These are phyloP conservation scores for Tragelaphus strepsiceros DNA, from an alignment of 2,113 vertebrate genomes.

Conservation along the genomic window DNA sequence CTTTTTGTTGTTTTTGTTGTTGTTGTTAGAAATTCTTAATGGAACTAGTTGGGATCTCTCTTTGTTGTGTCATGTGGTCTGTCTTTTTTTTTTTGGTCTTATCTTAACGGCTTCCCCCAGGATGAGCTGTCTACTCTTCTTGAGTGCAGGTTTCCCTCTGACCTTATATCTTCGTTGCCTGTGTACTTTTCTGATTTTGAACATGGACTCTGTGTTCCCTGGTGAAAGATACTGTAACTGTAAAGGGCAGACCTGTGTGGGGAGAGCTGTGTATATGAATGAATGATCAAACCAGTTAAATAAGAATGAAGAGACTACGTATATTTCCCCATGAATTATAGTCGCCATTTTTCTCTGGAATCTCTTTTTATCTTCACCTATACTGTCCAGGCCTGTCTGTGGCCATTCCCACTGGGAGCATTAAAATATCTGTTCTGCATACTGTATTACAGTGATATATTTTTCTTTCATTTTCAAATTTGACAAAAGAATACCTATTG, in stretches of 20 bases:
- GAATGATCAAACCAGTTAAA: not conserved
- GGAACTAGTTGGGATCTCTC: not conserved
- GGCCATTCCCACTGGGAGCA: not conserved
- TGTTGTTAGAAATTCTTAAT: not conserved
- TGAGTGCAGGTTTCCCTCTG: not conserved
- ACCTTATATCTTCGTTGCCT: not conserved
- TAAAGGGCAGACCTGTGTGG: not conserved
- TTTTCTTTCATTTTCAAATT: slow-evolving; percentile 12
- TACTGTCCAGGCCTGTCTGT: not conserved
- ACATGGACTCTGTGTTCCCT: not conserved
- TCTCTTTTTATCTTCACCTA: not conserved
- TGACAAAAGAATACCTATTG: not conserved
- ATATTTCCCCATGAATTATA: not conserved
- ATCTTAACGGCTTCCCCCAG: accelerated
- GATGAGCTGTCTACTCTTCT: not conserved
- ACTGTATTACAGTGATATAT: not conserved
- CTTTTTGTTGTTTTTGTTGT: not conserved
- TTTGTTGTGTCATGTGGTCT: not conserved
- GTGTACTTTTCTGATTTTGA: not conserved
- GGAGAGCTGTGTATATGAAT: not conserved
- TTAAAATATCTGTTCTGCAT: not conserved
- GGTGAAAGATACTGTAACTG: not conserved
- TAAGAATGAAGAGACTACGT: not conserved
- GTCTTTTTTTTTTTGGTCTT: not conserved
- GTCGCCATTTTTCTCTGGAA: not conserved